Conservation (phyloP, 2,888 invertebrate species). For the Euplagia quadripunctaria region DNA sequence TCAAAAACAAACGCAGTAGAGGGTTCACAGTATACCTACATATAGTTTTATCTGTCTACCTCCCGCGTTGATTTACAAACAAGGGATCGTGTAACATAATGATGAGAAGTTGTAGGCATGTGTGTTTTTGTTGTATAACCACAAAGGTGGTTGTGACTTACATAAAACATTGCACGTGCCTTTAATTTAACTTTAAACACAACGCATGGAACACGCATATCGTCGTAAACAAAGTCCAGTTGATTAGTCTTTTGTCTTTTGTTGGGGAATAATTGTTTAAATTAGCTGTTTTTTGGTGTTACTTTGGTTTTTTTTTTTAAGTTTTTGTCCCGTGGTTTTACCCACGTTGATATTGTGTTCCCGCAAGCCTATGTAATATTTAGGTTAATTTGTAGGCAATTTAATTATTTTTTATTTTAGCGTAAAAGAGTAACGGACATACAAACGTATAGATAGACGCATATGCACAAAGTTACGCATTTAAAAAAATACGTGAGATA, state of each 20-base stretch:
- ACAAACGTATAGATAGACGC: too few species aligned
- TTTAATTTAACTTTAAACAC: background rate
- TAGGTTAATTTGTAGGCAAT: too few species aligned
- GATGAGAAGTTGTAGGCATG: background rate
- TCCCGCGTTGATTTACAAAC: slow-evolving; percentile 33
- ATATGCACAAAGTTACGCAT: too few species aligned
- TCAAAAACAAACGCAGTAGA: background rate
- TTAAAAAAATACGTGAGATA: too few species aligned
- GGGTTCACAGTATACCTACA: background rate
- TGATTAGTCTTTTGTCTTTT: background rate
- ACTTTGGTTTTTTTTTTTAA: too few species aligned
- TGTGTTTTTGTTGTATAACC: slow-evolving; percentile 3
- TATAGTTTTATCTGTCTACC: slow-evolving; percentile 10
- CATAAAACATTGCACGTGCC: background rate
- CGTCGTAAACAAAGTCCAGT: background rate
- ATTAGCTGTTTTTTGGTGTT: too few species aligned
- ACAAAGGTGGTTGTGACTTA: slow-evolving; percentile 9
- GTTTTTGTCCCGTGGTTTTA: too few species aligned
- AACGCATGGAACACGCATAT: background rate
- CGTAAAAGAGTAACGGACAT: too few species aligned
- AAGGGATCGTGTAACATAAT: slow-evolving; percentile 36
- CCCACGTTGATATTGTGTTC: too few species aligned
- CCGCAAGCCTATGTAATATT: too few species aligned
- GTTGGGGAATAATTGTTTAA: background rate
- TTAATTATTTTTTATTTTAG: too few species aligned